Evolutionary conservation across 1,140 invertebrate species (phyloP).

Genomic region (Parasteatoda tepidariorum): DNA sequence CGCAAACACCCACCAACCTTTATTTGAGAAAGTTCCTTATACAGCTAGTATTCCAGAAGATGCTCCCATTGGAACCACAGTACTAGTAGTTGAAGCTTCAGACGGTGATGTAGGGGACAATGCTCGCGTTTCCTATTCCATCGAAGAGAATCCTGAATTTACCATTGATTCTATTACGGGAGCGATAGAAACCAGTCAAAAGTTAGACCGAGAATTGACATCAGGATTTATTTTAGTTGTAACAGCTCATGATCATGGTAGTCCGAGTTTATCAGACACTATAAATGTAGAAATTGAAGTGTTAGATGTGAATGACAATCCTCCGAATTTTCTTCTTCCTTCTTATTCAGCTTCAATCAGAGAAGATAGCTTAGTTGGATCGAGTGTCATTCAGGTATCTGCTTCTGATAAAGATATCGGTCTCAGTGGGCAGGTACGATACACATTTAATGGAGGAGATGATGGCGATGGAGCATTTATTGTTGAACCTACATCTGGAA

Average conservation of each 20-base stretch:
- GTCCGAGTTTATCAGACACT: conserved; percentile 87
- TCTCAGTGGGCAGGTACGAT: conserved; percentile 86
- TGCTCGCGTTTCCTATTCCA: conserved; percentile 76
- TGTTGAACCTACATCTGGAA: conserved; percentile 90
- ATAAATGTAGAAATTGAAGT: conserved; percentile 94
- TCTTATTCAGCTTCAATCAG: conserved; percentile 76
- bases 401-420: conserved; percentile 91
- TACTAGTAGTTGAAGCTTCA: conserved; percentile 88
- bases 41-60: conserved; percentile 91
- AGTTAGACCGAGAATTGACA: conserved; percentile 82
- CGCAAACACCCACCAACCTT: conserved; percentile 92
- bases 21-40: conserved; percentile 93
- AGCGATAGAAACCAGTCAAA: conserved; percentile 84
- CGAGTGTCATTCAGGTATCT: conserved; percentile 84
- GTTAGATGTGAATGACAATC: conserved; percentile 93
- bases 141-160: conserved; percentile 78
- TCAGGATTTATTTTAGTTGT: conserved; percentile 87
- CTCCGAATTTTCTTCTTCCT: conserved; percentile 81
- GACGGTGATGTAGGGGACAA: conserved; percentile 96
- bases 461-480: conserved; percentile 80
- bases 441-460: conserved; percentile 80
- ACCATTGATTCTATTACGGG: conserved; percentile 86
- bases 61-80: conserved; percentile 87
- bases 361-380: conserved; percentile 89
- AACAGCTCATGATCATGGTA: conserved; percentile 90